Evolutionary conservation across 1,140 invertebrate genomes (phyloP).

Genomic region (Pachypeltis micranthus): DNA sequence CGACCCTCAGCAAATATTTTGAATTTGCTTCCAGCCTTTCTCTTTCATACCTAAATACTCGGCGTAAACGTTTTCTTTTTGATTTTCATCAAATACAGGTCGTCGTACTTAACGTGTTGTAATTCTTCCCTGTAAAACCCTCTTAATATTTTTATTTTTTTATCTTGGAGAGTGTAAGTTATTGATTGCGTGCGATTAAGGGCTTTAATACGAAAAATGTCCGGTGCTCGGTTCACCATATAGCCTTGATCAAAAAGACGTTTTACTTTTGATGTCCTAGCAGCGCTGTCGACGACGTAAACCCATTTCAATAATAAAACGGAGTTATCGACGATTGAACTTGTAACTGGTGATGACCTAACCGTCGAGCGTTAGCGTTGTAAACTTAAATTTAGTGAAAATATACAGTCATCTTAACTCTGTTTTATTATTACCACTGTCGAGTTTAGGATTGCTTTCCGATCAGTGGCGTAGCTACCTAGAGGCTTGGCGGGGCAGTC

Average conservation of each 20-base stretch:
- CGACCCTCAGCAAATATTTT: too few species aligned
- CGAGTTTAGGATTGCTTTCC: too few species aligned
- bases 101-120: constrained; percentile 25
- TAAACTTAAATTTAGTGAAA: too few species aligned
- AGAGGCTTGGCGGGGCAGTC: too few species aligned
- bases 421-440: too few species aligned
- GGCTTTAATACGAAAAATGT: constrained; percentile 19
- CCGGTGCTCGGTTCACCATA: constrained; percentile 16
- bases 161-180: constrained; percentile 22
- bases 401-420: too few species aligned
- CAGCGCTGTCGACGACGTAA: constrained; percentile 17
- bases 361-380: too few species aligned
- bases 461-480: too few species aligned
- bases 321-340: too few species aligned
- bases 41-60: not conserved
- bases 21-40: not conserved
- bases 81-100: constrained; percentile 32
- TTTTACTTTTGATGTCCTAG: constrained; percentile 22
- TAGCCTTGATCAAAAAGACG: constrained; percentile 22
- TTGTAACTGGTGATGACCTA: too few species aligned
- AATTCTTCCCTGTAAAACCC: constrained; percentile 31
- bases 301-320: too few species aligned
- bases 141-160: constrained; percentile 18
- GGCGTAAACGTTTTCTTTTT: constrained; percentile 31
- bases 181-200: constrained; percentile 18